Evolutionary conservation across 2,113 vertebrate genomes (phyloP).

Genomic region (Stictonetta naevosa): DNA sequence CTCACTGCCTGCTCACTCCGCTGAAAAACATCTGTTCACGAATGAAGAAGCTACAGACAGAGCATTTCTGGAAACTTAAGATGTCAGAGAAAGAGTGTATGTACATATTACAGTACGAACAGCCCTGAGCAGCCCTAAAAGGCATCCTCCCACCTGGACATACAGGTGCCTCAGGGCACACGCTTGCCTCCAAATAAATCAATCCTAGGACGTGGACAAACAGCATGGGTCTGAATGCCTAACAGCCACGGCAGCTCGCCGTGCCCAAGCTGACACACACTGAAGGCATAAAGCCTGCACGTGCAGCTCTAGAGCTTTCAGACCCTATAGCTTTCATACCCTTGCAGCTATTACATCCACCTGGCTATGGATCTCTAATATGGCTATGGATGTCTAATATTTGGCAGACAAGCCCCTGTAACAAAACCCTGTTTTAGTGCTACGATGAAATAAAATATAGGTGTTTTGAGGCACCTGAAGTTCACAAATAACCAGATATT

Average conservation of each 20-base stretch:
- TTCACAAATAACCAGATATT: not conserved
- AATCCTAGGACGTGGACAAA: not conserved
- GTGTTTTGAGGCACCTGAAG: not conserved
- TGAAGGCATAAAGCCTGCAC: not conserved
- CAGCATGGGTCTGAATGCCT: not conserved
- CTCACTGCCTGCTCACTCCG: not conserved
- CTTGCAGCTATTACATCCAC: not conserved
- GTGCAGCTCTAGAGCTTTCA: not conserved
- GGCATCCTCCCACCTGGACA: not conserved
- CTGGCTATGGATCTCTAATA: rapidly evolving
- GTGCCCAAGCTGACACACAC: not conserved
- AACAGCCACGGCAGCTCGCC: not conserved
- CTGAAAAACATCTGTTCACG: constrained; percentile 44
- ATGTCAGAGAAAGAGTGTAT: not conserved
- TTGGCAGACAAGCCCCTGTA: not conserved
- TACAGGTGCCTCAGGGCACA: not conserved
- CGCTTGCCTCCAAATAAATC: not conserved
- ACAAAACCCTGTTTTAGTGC: not conserved
- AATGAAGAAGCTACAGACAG: not conserved
- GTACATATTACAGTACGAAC: not conserved
- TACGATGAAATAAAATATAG: not conserved
- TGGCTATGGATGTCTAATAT: not conserved
- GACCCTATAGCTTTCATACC: not conserved
- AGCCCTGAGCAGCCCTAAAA: not conserved
- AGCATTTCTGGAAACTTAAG: not conserved